Percentiles rank a stretch among this genome's conserved stretches.
These are phyloP conservation scores for Urocitellus parryii DNA, from an alignment of 2,113 vertebrate species.

Conservation along the genomic window DNA sequence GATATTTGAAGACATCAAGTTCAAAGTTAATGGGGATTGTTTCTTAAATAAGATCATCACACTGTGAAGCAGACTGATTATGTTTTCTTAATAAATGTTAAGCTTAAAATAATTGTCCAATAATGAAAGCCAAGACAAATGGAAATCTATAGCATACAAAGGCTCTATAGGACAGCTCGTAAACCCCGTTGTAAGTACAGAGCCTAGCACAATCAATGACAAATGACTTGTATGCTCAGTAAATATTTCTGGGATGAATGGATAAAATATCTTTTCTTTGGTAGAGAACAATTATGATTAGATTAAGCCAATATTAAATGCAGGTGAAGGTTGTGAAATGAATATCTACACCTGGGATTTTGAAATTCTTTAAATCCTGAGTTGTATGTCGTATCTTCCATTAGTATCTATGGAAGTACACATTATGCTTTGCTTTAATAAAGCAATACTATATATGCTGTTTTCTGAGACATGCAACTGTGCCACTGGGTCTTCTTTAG, in stretches of 20 bases:
- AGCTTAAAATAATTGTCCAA: conserved; percentile 23
- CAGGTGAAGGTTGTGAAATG: background rate
- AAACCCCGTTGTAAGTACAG: background rate
- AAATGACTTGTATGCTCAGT: background rate
- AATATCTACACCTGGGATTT: background rate
- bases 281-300: background rate
- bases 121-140: background rate
- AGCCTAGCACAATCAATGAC: background rate
- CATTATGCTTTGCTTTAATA: conserved; percentile 30
- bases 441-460: background rate
- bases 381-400: background rate
- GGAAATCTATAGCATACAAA: background rate
- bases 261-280: background rate
- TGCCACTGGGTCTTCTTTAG: background rate
- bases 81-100: conserved; percentile 18
- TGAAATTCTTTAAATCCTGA: conserved; percentile 3
- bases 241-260: conserved; percentile 9
- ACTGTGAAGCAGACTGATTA: background rate
- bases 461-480: background rate
- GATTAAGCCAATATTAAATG: background rate
- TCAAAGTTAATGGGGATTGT: background rate
- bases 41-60: conserved; percentile 14
- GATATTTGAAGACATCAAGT: background rate
- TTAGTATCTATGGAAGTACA: background rate
- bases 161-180: background rate